Evolutionary conservation across 2,797 vertebrate species (phyloP).

Genomic region (Ptychadena robeensis): DNA sequence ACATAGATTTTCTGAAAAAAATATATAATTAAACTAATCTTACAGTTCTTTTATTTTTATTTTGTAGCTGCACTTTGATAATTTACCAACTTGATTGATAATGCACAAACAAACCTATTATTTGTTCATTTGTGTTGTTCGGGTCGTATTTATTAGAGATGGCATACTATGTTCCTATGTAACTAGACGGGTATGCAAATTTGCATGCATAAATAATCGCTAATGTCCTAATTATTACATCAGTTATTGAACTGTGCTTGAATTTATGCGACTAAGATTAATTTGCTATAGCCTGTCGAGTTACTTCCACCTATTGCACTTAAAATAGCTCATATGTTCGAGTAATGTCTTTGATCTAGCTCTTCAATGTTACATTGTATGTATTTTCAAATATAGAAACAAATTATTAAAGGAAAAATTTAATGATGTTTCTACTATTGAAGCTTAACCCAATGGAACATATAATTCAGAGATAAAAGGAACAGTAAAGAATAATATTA

Average conservation of each 20-base stretch:
- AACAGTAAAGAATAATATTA: slow-evolving; percentile 14
- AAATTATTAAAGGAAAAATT: slow-evolving; percentile 7
- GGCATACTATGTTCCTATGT: not conserved
- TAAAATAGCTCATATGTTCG: not conserved
- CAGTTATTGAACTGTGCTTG: not conserved
- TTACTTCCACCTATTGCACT: not conserved
- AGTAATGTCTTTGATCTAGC: not conserved
- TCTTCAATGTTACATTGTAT: slow-evolving; percentile 19
- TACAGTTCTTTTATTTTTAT: too few relatives aligned
- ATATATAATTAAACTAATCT: not conserved
- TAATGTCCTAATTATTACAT: slow-evolving; percentile 7
- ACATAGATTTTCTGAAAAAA: not conserved
- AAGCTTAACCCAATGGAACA: slow-evolving; percentile 19
- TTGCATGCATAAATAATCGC: slow-evolving; percentile 2
- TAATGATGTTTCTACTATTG: slow-evolving; percentile 18
- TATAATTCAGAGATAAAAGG: slow-evolving; percentile 21
- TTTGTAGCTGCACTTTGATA: too few relatives aligned
- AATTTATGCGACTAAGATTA: slow-evolving; percentile 1
- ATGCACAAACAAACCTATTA: slow-evolving; percentile 1
- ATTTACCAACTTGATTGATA: not conserved
- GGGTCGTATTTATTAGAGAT: not conserved
- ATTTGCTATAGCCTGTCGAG: slow-evolving; percentile 9
- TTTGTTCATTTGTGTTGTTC: not conserved
- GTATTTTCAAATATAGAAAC: slow-evolving; percentile 16
- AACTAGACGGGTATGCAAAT: slow-evolving; percentile 11